A percentile compares a stretch with the other conserved stretches of the same genome.
These are phyloP conservation scores for Apistogramma diplotaenia DNA, from an alignment of 2,113 vertebrate species.

Conservation along the genomic window DNA sequence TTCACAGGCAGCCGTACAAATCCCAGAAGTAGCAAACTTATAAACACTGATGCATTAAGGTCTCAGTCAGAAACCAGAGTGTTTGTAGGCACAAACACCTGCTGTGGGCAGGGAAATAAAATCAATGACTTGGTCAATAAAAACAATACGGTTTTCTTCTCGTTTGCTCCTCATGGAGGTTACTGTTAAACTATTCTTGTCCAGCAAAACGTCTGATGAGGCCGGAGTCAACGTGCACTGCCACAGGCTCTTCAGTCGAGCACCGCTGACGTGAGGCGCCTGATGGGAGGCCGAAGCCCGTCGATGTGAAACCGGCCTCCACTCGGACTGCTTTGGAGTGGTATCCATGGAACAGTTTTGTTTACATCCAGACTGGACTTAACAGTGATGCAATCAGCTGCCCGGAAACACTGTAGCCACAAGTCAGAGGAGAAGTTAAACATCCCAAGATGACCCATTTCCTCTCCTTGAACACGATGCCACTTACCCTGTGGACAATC, in stretches of 20 bases:
- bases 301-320: neutral
- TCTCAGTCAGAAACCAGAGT: neutral
- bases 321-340: neutral
- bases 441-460: neutral
- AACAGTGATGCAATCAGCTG: neutral
- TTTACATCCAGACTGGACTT: neutral
- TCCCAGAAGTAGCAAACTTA: neutral
- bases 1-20: neutral
- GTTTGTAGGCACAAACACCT: neutral
- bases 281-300: neutral
- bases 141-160: neutral
- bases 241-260: neutral
- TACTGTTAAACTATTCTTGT: neutral
- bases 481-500: neutral
- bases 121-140: slow-evolving; percentile 12
- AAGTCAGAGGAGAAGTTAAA: neutral
- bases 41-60: neutral
- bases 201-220: neutral
- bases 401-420: neutral
- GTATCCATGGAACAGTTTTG: neutral
- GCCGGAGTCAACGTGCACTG: neutral
- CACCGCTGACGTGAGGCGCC: neutral
- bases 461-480: neutral
- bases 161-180: neutral
- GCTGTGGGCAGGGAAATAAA: neutral